Percentiles rank a stretch among this genome's conserved stretches.
phyloP scores from a whole-genome alignment of 2,797 vertebrate species.

The Alfaro cultratus region DNA sequence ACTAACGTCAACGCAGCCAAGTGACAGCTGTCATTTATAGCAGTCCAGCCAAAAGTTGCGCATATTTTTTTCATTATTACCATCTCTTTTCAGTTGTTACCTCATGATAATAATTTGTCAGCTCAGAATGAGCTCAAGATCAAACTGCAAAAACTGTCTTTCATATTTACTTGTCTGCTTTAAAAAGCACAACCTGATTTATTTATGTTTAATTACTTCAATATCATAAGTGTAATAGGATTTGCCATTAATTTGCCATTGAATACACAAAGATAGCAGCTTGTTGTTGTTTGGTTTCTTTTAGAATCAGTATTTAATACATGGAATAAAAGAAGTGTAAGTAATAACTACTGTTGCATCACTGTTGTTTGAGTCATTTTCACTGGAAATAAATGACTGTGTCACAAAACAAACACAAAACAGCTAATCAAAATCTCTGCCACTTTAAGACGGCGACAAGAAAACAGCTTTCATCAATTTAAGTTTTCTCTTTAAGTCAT shows the following conservation, averaged over 20 bases:
- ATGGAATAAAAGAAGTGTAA: neutral
- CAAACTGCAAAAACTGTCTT: too few relatives aligned
- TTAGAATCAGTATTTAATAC: neutral
- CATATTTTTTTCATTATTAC: too few relatives aligned
- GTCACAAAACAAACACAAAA: constrained; percentile 43
- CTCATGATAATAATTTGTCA: too few relatives aligned
- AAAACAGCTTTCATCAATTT: constrained; percentile 30
- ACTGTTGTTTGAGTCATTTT: constrained; percentile 22
- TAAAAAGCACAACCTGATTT: too few relatives aligned
- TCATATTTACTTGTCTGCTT: too few relatives aligned
- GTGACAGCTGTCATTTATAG: constrained; percentile 4
- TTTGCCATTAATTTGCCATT: neutral
- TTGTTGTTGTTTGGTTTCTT: neutral
- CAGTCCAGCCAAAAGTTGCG: neutral
- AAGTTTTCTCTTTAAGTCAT: constrained; percentile 16
- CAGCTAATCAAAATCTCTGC: constrained; percentile 61
- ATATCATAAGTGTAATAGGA: neutral
- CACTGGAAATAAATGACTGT: constrained; percentile 33
- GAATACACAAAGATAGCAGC: too few relatives aligned
- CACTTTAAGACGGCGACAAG: constrained; percentile 60
- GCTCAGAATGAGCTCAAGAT: too few relatives aligned
- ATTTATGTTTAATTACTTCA: neutral
- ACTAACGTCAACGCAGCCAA: constrained; percentile 14
- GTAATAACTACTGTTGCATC: neutral
- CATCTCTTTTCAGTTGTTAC: too few relatives aligned